phyloP scores from a whole-genome alignment of 2,113 vertebrate genomes.

The Muntiacus reevesi region DNA sequence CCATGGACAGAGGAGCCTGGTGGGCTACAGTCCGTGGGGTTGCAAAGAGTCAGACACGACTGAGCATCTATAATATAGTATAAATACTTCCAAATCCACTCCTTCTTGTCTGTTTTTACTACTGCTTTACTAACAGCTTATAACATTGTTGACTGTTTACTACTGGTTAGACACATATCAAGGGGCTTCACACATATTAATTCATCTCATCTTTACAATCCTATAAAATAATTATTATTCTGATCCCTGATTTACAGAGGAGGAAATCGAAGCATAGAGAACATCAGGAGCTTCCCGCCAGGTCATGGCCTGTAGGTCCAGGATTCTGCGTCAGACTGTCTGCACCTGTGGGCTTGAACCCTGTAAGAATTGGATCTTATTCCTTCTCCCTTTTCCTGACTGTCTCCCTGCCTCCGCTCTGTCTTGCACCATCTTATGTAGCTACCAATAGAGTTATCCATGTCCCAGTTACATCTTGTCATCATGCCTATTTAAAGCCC shows the following conservation, averaged over 20 bases:
- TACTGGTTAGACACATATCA: neutral
- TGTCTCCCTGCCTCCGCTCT: neutral
- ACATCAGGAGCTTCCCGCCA: neutral
- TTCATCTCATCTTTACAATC: neutral
- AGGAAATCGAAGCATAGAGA: neutral
- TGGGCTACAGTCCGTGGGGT: neutral
- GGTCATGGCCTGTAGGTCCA: neutral
- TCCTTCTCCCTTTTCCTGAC: neutral
- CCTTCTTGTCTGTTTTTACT: conserved; percentile 26
- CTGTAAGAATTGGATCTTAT: neutral
- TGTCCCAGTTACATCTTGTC: neutral
- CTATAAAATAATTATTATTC: neutral
- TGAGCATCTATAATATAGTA: neutral
- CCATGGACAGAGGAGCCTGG: neutral
- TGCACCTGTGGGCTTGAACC: neutral
- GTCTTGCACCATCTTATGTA: neutral
- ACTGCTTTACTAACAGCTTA: conserved; percentile 1
- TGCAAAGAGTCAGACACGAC: neutral
- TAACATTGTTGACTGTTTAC: neutral
- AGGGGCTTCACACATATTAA: neutral
- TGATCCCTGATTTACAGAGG: neutral
- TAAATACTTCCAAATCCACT: conserved; percentile 33
- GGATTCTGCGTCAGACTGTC: neutral
- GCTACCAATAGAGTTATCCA: neutral
- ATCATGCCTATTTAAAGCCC: neutral